Base-by-base conservation (phyloP, 2,888 invertebrate genomes). In the Chrysolina haemoptera region DNA sequence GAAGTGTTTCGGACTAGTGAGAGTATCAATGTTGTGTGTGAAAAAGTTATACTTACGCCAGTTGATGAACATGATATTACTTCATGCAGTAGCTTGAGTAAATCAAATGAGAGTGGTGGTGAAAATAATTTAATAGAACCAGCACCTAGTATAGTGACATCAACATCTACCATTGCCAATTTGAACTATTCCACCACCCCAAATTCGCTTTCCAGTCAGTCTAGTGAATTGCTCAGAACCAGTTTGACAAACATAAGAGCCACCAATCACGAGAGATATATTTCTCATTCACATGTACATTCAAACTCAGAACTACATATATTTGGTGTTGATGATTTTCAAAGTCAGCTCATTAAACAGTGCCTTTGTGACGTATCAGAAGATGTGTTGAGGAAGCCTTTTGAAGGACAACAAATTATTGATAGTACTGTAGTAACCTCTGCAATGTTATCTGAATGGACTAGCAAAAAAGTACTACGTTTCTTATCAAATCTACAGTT, bases 401-500 rank as follows among this genome's bases (percentile, higher is more conserved):
- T 95, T 84, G 93, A 93, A 81, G 91, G 91, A 76, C 91, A 90
- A 79, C 88, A 89, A 81, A 87, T 88, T 69, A 85, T 87, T 72
- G 88, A 90, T 84, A 80, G 84, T 71, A 89, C 89, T 79, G 90
- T 90, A 2, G 88, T 87, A 53, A 87, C 91, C 50, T 89, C 89
- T 20, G 89, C 90, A 0, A 89, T 90, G 74, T 84, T 92, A 69
- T 88, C 90, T 70, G 90, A 92, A 85, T 93, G 93, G 92, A 91
- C 92, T 50, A 89, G 90, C n/a, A 91, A 91, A 78, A 91, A 92
- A 83, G 90, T 94, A 6, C 86, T 96, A 55, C 93, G 95, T 82
- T 95, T 95, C 85, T 89, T 96, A 76, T 96, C 96, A 74, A 95
- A 94, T 79, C 90, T 96, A 83, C 96, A 96, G 84, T 89, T 96